These are phyloP conservation scores for Nephrotoma flavescens DNA, from an alignment of 2,888 invertebrate species.

Conservation along the genomic window DNA sequence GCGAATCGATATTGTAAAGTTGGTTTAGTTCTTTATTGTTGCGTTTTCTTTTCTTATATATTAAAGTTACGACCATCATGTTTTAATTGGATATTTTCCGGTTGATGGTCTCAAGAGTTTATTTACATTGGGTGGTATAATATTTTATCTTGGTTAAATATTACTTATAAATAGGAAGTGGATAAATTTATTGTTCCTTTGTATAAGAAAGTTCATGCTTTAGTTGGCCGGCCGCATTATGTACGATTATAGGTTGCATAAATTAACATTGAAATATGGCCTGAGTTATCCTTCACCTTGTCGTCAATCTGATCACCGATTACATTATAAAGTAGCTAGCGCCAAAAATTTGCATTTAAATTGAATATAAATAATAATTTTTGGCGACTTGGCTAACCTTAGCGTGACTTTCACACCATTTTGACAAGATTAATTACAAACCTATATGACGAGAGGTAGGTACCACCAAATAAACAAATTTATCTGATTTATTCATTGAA, in stretches of 20 bases:
- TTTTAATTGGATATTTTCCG: not conserved
- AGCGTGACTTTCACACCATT: not conserved
- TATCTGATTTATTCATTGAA: not conserved
- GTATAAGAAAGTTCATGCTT: not conserved
- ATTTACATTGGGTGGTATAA: not conserved
- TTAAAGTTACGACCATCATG: not conserved
- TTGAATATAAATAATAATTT: not conserved
- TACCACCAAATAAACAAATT: not conserved
- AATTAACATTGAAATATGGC: not conserved
- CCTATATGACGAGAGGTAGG: not conserved
- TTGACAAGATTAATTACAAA: not conserved
- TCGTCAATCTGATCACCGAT: not conserved
- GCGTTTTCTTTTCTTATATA: not conserved
- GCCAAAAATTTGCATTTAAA: not conserved
- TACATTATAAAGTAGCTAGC: not conserved
- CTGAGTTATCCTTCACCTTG: not conserved
- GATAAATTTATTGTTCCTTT: not conserved
- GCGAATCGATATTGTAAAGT: not conserved
- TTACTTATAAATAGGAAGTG: not conserved
- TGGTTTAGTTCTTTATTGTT: not conserved
- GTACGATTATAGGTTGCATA: not conserved
- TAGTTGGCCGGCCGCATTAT: not conserved
- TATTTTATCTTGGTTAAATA: not conserved
- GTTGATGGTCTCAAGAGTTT: not conserved
- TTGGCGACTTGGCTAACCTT: not conserved